Evolutionary conservation across 1,140 invertebrate genomes (phyloP), one percentile per base, ranked within the genome.

Genomic region (Maniola jurtina): DNA sequence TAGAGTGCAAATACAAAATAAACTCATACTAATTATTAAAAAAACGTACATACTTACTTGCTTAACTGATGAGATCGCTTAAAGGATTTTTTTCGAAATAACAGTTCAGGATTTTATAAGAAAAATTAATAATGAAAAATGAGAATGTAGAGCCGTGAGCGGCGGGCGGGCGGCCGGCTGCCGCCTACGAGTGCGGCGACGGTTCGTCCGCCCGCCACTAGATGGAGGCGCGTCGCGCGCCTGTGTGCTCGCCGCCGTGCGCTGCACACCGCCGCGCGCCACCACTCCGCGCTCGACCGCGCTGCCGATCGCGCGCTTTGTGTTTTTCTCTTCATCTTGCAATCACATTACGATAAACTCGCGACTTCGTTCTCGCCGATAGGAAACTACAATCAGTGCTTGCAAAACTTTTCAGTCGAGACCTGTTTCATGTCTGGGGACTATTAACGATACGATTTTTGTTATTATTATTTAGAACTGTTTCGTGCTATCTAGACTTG

Each of bases 201-300:
- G 63, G 75, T 85, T 73, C 78, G 47, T 77, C 86, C 78, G 77
- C 87, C 84, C 85, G 87, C 66, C 78, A 74, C 80, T 79, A 83
- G 82, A 86, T 87, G 86, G 76, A 81, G 77, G 55, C 16, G 52
- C 58, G 61, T 52, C 68, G 76, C 83, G 82, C 80, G 81, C 80
- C 70, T 84, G 84, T 88, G 86, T 86, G 83, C 80, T 79, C 75
- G 77, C 71, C 64, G 45, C 66, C 68, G 67, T 64, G 52, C 62
- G 60, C 63, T 68, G 68, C 79, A 77, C 81, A 81, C 82, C 71
- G 83, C 75, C 72, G 73, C 74, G 77, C 80, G 76, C 75, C 80
- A 70, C 77, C 88, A 84, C 84, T 86, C 85, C 84, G 86, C 86
- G 84, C 83, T 81, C 84, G 86, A 86, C 83, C 84, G 86, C 87